Base-by-base conservation (phyloP, 2,113 vertebrate genomes). In the Hypomesus transpacificus region DNA sequence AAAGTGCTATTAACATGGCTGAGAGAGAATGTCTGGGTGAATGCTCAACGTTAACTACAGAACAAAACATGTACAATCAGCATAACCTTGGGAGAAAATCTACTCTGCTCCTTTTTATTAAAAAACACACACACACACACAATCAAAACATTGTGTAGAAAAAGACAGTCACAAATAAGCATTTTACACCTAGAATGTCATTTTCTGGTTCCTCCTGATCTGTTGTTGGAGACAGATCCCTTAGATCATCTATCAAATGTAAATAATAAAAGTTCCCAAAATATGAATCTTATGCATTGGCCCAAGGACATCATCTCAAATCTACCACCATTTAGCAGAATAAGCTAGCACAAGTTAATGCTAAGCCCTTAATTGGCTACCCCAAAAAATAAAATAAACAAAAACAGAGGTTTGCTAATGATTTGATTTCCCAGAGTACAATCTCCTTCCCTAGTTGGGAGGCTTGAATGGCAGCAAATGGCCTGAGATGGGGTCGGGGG, bases 61-160 rank as follows among this genome's bases (percentile, higher is more conserved):
- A 46, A 46, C 9, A 14, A 18, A 56, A 56, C 16, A 63, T 9
- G 31, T n/a, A 34, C 24, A n/a, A 21, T 11, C 39, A 7, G 69
- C 28, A 52, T 21, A 5, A 28, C 56, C 52, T 73, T 24, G 39
- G 21, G 62, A 83, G 58, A 84, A 85, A 75, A 63, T 77, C 69
- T 52, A 74, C 64, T 63, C 56, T 72, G 28, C 26, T 22, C 69
- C 60, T 84, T 86, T 86, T 82, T 90, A 86, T 71, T 20, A 65
- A 62, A 80, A 69, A 79, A 77, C 39, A 46, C 39, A 46, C 39
- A 46, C 39, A 74, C 39, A 77, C 75, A 80, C 79, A 86, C 85
- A 87, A 84, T 80, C 73, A 84, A 85, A 90, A 87, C 71, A 81
- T 78, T 68, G 78, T 73, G 74, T 88, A 87, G 68, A 90, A 90